These are phyloP conservation scores for Gasteruption jaculator DNA, from an alignment of 2,888 invertebrate species.

Conservation along the genomic window DNA sequence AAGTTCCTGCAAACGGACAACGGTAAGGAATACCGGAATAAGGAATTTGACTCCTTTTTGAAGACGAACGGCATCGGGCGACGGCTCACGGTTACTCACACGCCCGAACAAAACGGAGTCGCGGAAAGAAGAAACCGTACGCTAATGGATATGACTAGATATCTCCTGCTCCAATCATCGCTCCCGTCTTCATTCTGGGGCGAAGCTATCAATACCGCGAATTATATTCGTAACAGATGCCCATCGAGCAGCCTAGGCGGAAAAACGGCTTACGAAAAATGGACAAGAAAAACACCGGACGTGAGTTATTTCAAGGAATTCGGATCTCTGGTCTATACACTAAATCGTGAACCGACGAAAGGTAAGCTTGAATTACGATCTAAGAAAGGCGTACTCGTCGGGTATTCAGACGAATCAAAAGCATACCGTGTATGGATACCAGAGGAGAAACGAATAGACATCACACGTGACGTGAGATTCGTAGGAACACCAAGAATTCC, in stretches of 20 bases:
- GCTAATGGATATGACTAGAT: constrained; percentile 28
- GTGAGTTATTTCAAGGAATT: constrained; percentile 26
- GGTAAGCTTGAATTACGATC: constrained; percentile 20
- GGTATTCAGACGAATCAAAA: constrained; percentile 20
- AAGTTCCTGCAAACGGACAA: constrained; percentile 25
- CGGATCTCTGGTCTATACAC: constrained; percentile 22
- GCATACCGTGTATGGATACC: constrained; percentile 19
- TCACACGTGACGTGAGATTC: constrained; percentile 20
- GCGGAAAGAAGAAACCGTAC: constrained; percentile 35
- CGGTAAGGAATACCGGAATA: constrained; percentile 23
- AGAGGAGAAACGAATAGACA: constrained; percentile 10
- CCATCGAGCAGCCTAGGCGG: constrained; percentile 19
- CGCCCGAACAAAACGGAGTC: constrained; percentile 33
- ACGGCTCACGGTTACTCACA: constrained; percentile 26
- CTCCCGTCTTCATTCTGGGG: constrained; percentile 30
- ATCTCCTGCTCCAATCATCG: constrained; percentile 26
- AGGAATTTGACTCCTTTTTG: constrained; percentile 24
- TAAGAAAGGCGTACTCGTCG: constrained; percentile 17
- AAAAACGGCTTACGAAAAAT: constrained; percentile 22
- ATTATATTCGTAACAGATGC: constrained; percentile 31
- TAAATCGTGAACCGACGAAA: constrained; percentile 10
- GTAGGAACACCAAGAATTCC: constrained; percentile 4
- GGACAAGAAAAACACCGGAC: constrained; percentile 19
- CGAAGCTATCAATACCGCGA: constrained; percentile 32
- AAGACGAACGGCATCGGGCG: constrained; percentile 24